Evolutionary conservation across 2,888 invertebrate genomes (phyloP).

Genomic region (Agrenia bidenticulata): DNA sequence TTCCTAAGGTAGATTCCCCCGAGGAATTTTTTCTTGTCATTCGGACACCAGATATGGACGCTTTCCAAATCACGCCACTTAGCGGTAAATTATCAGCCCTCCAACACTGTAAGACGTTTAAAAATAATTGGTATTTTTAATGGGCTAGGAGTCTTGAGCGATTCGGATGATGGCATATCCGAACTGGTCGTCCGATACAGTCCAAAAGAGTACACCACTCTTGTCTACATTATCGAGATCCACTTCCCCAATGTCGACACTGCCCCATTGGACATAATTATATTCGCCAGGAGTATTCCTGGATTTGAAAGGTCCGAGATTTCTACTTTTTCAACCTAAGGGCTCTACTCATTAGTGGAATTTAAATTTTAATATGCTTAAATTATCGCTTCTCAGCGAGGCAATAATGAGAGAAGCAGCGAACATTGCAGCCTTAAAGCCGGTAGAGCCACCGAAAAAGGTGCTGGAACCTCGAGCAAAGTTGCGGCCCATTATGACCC

Average conservation of each 20-base stretch:
- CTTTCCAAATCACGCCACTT: background rate
- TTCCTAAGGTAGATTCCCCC: background rate
- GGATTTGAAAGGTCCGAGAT: background rate
- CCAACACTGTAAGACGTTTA: no score
- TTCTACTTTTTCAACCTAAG: no score
- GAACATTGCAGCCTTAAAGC: background rate
- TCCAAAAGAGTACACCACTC: constrained; percentile 1
- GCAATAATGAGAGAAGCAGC: background rate
- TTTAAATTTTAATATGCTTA: no score
- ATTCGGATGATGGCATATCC: background rate
- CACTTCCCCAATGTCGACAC: constrained; percentile 7
- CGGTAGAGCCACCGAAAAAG: background rate
- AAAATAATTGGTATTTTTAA: background rate
- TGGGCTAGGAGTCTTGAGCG: background rate
- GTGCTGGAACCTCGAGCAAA: background rate
- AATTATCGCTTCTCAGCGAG: background rate
- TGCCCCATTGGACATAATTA: background rate
- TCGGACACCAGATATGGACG: background rate
- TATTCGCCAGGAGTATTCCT: constrained; percentile 3
- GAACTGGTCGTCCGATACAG: background rate
- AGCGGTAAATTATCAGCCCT: no score
- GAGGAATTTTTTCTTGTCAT: background rate
- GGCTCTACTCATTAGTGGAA: no score
- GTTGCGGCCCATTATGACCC: background rate
- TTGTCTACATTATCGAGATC: background rate